Conservation (phyloP, 2,113 vertebrate genomes). For the Dipodomys ordii region DNA sequence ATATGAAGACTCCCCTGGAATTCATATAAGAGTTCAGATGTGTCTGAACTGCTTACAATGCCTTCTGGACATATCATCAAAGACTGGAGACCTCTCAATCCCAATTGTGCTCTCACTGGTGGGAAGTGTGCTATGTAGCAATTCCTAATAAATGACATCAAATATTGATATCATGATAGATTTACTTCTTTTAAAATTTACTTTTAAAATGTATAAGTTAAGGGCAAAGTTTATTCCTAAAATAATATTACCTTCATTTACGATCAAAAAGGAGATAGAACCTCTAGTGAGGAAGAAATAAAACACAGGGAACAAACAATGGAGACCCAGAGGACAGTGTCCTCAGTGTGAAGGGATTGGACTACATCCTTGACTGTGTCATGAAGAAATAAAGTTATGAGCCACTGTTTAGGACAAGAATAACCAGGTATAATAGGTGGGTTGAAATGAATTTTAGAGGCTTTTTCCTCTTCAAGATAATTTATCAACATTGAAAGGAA, state of each 20-base stretch:
- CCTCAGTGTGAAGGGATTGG: background rate
- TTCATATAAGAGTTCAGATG: slow-evolving; percentile 33
- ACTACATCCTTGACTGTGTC: background rate
- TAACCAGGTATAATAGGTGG: slow-evolving; percentile 35
- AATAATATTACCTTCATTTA: slow-evolving; percentile 54
- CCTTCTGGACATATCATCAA: slow-evolving; percentile 13
- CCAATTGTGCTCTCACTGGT: slow-evolving; percentile 28
- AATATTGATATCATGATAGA: slow-evolving; percentile 19
- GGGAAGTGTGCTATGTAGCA: background rate
- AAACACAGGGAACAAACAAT: slow-evolving; percentile 33
- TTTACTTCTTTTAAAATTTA: background rate
- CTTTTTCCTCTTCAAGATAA: slow-evolving; percentile 27
- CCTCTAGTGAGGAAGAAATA: slow-evolving; percentile 56
- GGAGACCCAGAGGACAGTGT: background rate
- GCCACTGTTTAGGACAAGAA: slow-evolving; percentile 46
- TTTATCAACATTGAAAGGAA: slow-evolving; percentile 52
- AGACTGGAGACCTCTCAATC: background rate
- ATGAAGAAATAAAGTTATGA: slow-evolving; percentile 50
- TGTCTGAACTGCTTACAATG: background rate
- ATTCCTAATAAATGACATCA: slow-evolving; percentile 42
- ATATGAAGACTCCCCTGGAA: background rate
- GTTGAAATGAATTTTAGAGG: slow-evolving; percentile 37
- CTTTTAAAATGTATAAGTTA: slow-evolving; percentile 50
- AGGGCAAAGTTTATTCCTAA: slow-evolving; percentile 30
- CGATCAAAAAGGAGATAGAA: slow-evolving; percentile 17